These are phyloP conservation scores for Pipistrellus pipistrellus DNA, from an alignment of 2,797 vertebrate species.

Conservation along the genomic window DNA sequence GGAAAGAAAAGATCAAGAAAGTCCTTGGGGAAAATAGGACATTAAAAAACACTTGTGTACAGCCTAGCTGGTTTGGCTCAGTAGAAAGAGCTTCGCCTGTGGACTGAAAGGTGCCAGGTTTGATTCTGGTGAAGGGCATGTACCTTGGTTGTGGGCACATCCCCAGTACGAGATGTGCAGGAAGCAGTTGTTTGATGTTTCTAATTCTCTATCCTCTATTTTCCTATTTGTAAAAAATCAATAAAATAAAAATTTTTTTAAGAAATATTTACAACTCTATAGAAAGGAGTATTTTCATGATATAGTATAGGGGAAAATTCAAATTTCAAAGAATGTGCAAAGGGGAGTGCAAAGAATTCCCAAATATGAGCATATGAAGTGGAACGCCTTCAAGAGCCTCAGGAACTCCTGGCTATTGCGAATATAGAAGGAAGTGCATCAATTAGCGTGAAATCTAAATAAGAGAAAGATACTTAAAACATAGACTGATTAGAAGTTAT, in stretches of 20 bases:
- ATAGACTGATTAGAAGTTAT: background rate
- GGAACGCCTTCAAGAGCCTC: background rate
- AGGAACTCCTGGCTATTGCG: background rate
- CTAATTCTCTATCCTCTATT: too few species aligned
- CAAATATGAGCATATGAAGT: background rate
- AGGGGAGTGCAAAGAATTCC: background rate
- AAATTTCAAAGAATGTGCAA: background rate
- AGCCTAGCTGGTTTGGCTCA: too few species aligned
- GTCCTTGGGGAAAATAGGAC: background rate
- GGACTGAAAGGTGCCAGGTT: too few species aligned
- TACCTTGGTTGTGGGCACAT: too few species aligned
- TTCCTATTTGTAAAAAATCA: too few species aligned
- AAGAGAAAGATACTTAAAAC: background rate
- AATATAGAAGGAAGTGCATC: background rate
- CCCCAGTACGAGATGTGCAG: too few species aligned
- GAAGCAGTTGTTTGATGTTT: too few species aligned
- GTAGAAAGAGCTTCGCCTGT: too few species aligned
- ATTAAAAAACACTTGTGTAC: background rate
- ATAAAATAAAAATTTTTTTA: background rate
- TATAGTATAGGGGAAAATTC: background rate
- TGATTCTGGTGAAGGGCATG: too few species aligned
- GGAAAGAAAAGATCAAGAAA: accelerated
- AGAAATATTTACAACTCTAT: background rate
- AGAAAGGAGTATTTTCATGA: background rate
- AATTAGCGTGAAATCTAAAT: background rate